Evolutionary conservation across 2,797 vertebrate genomes (phyloP), one percentile per base, ranked within the genome.

Genomic region (Sebastes diaconus): DNA sequence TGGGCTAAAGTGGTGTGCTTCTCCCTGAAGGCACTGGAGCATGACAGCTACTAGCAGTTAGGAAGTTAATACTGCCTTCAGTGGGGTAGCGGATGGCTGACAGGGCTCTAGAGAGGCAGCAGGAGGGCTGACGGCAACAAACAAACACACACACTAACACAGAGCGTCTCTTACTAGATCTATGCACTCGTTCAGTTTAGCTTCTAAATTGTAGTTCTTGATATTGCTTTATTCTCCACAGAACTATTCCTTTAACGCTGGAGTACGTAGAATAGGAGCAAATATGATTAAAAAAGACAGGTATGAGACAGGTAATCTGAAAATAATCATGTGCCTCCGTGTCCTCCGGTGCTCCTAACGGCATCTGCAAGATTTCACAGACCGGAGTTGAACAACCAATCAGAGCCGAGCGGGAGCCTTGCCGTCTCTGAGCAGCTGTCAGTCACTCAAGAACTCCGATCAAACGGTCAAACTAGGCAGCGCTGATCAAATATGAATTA

Each of bases 1-100:
- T 50, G 30, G 20, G n/a, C 34, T 55, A 20, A 72, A 76, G 24
- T 54, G 52, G 34, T 59, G 58, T 25, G 52, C 64, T 36, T 58
- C 24, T 73, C 65, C 80, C 58, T 52, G 1, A 24, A 75, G 81
- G 74, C 69, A 29, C 25, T 52, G 55, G 6, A 67, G 32, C 68
- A 50, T 58, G 42, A 79, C 67, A 68, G 59, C 77, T 80, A 79
- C 66, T 80, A 80, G 66, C 83, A 84, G 88, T 83, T 82, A 61
- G 36, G 36, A 60, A 91, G 90, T 76, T 82, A 84, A 90, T 77
- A 75, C 83, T 72, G 77, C 82, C 67, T 80, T 61, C 32, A 80
- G 52, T 46, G 30, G 63, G 29, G 58, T 54, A 57, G 63, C 59
- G 36, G n/a, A 73, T 30, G 68, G 52, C 25, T 50, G 52, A 64